phyloP scores from a whole-genome alignment of 2,113 vertebrate species.

The Suncus etruscus region DNA sequence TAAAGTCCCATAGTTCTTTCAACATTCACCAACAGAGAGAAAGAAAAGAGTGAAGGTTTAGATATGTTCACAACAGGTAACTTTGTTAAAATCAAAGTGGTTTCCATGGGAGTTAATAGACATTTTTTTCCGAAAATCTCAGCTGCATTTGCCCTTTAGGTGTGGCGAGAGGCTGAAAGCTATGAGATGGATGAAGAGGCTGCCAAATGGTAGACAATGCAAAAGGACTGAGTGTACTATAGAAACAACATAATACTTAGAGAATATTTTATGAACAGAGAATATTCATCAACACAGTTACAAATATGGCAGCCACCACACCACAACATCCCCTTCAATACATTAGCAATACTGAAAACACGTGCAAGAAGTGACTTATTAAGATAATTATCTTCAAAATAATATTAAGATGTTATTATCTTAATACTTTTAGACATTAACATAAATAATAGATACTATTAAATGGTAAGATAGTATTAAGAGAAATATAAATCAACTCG shows the following conservation, averaged over 20 bases:
- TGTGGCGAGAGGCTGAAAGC: background rate
- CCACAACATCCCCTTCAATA: no score
- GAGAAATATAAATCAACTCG: background rate
- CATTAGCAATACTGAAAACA: no score
- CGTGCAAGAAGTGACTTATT: no score
- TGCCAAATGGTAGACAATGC: background rate
- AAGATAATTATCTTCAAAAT: no score
- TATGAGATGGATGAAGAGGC: background rate
- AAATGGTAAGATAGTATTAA: background rate
- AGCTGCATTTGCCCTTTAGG: background rate
- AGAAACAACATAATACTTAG: background rate
- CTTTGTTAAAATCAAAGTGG: slow-evolving; percentile 42
- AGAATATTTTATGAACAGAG: background rate
- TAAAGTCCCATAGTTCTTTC: background rate
- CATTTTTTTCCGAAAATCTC: background rate
- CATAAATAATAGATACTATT: no score
- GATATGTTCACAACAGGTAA: slow-evolving; percentile 19
- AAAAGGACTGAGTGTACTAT: no score
- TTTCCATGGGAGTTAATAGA: slow-evolving; percentile 52
- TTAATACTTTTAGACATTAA: no score
- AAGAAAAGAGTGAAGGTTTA: slow-evolving; percentile 28
- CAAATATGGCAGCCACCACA: background rate
- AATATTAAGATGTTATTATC: no score
- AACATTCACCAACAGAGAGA: background rate
- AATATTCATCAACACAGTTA: background rate